Evolutionary conservation across 2,888 invertebrate species (phyloP).

Genomic region (Mechanitis messenoides): DNA sequence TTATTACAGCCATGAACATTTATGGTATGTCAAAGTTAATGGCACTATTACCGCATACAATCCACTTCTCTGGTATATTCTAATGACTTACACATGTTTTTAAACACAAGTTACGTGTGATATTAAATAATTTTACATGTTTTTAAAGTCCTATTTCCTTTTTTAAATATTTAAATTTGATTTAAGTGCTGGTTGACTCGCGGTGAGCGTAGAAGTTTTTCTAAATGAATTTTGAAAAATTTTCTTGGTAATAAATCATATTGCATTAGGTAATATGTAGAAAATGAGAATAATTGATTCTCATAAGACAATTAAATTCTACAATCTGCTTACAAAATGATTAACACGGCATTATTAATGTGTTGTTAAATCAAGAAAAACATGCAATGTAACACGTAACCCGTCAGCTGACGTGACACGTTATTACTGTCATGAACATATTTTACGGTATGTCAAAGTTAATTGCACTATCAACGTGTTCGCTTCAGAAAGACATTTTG

Average conservation of each 20-base stretch:
- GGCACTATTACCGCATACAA: slow-evolving; percentile 17
- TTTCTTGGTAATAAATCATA: no score
- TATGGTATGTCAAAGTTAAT: slow-evolving; percentile 21
- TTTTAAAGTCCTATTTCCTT: no score
- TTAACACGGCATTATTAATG: background rate
- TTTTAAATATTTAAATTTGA: no score
- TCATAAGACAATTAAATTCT: no score
- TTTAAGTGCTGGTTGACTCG: no score
- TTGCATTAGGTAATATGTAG: no score
- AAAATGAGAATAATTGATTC: no score
- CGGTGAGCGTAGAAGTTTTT: no score
- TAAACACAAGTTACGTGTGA: no score
- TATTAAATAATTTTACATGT: no score
- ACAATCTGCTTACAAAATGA: no score
- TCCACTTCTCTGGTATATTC: slow-evolving; percentile 7
- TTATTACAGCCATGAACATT: slow-evolving; percentile 19
- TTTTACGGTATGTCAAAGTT: slow-evolving; percentile 19
- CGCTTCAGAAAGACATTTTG: slow-evolving; percentile 5
- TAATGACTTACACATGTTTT: background rate
- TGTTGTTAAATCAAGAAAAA: slow-evolving; percentile 13
- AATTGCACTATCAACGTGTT: slow-evolving; percentile 17
- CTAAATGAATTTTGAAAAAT: no score
- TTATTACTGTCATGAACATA: slow-evolving; percentile 17
- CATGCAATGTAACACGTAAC: slow-evolving; percentile 6
- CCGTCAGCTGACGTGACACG: slow-evolving; percentile 15